Evolutionary conservation across 1,140 invertebrate species (phyloP), one percentile per base, ranked within the genome.

Genomic region (Cephus cinctus): DNA sequence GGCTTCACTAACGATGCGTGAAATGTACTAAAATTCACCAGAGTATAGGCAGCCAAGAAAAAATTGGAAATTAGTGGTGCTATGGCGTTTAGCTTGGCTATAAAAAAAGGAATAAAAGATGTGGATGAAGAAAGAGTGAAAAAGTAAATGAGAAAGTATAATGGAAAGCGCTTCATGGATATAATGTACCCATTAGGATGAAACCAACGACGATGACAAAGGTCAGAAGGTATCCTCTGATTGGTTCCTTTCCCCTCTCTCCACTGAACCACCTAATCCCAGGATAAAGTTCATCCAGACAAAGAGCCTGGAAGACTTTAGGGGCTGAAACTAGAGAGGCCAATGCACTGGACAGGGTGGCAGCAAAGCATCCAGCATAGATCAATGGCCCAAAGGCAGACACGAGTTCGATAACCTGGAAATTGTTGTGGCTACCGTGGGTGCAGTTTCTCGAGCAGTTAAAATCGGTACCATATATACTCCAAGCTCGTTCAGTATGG

Each of bases 41-140:
- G 82, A 48, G 92, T 93, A 67, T 98, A 99, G 4, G 95, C 93
- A 54, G 95, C 95, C 60, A 99, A 78, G 77, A 98, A 98, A 77
- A 98, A 98, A 70, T 98, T 98, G 15, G 95, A 98, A 53, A 99
- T 98, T 41, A 98, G 78, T 4, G 95, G 94, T 21, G 96, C 96
- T 54, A 99, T 97, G 23, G 87, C 77, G 71, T 98, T 95, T 22
- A 98, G 72, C 63, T 95, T 87, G 59, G 89, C 89, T 88, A 76
- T 55, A 78, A 83, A 63, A 38, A 69, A 77, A 52, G 67, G 73
- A 21, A 45, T 41, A 43, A 5, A 50, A 40, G 42, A 2, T 14
- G 9, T 5, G 36, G 21, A 18, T 16, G 8, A 19, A 14, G 0
- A 31, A 18, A 5, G 16, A 21, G 35, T 16, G 23, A 45, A 36